phyloP scores from a whole-genome alignment of 2,888 invertebrate genomes.

The Drosophila ustulata region DNA sequence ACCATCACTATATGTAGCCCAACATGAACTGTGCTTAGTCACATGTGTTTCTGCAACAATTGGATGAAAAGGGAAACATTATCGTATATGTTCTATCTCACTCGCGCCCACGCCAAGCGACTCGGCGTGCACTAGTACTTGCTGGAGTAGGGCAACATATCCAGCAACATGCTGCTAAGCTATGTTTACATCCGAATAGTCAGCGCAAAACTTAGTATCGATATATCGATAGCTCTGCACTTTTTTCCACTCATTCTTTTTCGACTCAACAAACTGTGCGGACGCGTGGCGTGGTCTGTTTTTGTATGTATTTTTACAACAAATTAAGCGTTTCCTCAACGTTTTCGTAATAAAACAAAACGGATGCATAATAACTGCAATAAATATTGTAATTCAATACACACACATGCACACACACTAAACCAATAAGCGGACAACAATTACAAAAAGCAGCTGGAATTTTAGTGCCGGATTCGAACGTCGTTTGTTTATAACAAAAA shows the following conservation, averaged over 20 bases:
- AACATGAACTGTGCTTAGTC: constrained; percentile 1
- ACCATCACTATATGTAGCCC: constrained; percentile 32
- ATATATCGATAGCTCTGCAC: constrained; percentile 48
- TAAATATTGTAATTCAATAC: not conserved
- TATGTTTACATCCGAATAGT: constrained; percentile 9
- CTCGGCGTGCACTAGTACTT: not conserved
- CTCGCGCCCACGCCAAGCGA: not conserved
- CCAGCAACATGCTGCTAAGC: constrained; percentile 23
- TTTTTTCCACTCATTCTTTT: constrained; percentile 54
- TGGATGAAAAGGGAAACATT: constrained; percentile 12
- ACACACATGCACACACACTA: not conserved
- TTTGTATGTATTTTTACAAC: constrained; percentile 50
- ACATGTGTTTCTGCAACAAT: constrained; percentile 12
- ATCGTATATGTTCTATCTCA: not conserved
- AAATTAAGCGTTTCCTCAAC: constrained; percentile 40
- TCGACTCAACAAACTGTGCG: constrained; percentile 57
- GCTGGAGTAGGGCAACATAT: constrained; percentile 27
- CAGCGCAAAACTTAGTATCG: constrained; percentile 5
- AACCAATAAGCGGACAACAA: not conserved
- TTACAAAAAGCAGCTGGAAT: constrained; percentile 5
- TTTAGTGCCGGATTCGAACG: constrained; percentile 30
- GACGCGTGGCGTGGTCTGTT: constrained; percentile 64
- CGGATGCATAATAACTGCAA: constrained; percentile 18
- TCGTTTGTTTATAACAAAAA: constrained; percentile 44
- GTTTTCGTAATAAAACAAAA: constrained; percentile 25